Evolutionary conservation across 2,888 invertebrate genomes (phyloP), one percentile per base, ranked within the genome.

Genomic region (Abrostola tripartita): DNA sequence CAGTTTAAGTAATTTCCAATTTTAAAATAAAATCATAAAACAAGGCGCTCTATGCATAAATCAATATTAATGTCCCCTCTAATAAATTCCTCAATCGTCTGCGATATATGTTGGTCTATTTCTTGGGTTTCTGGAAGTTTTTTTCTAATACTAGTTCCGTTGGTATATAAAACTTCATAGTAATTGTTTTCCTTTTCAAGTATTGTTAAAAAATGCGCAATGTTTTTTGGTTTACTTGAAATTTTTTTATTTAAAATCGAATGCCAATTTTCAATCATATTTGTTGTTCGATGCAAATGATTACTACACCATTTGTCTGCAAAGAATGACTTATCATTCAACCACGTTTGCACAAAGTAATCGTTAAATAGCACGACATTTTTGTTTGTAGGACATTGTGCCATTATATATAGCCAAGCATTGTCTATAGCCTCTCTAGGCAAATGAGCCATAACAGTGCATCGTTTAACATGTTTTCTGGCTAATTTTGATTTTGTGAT

Each of bases 381-480:
- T 51, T 52, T 52, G 51, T 52, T 52, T 52, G 51, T 52, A 52
- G 57, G 66, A 54, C 61, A 66, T 61, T 61, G 61, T 54, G 61
- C 61, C 58, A 61, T 66, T 38, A 66, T 54, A 44, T 61, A 66
- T 53, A 66, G 57, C 61, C 65, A 65, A 57, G 57, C 61, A 57
- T 44, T 61, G n/a, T 61, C 65, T 53, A 65, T 40, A 61, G 41
- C 52, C 58, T 54, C 53, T 61, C 54, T 53, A 44, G 66, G 61
- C 50, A 66, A 54, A 54, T 61, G 66, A 37, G 64, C 64, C 54
- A 59, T 44, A 53, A 53, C 54, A 53, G 37, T 37, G 51, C 51
- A 51, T 37, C 51, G 37, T 37, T 51, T 51, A 37, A 51, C 37
- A 51, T 51, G 54, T 37, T 54, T 54, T 54, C 54, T 42, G 37